phyloP scores from a whole-genome alignment of 2,888 invertebrate species.

The Drosophila birchii region DNA sequence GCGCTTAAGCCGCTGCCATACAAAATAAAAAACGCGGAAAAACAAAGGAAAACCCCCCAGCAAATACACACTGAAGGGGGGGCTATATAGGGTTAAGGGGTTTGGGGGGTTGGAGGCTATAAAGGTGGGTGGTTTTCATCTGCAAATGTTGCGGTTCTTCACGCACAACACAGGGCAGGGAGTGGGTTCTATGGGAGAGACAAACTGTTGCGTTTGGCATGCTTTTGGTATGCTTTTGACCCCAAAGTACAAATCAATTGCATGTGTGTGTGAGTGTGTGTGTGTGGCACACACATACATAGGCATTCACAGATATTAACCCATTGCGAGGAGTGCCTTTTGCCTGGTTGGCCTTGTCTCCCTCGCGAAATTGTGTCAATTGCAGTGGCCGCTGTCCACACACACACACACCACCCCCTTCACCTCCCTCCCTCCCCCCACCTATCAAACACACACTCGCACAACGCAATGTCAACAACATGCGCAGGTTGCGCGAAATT shows the following conservation, averaged over 20 bases:
- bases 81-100: slow-evolving; percentile 3
- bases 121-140: slow-evolving; percentile 26
- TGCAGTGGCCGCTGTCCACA: slow-evolving; percentile 62
- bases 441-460: slow-evolving; percentile 10
- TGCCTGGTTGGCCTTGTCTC: slow-evolving; percentile 73
- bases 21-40: slow-evolving; percentile 15
- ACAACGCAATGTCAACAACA: slow-evolving; percentile 71
- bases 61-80: neutral
- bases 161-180: slow-evolving; percentile 21
- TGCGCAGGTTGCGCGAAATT: slow-evolving; percentile 69
- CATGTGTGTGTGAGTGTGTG: slow-evolving; percentile 52
- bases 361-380: slow-evolving; percentile 75
- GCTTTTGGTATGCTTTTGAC: slow-evolving; percentile 63
- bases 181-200: slow-evolving; percentile 6
- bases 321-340: slow-evolving; percentile 37
- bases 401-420: neutral
- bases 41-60: slow-evolving; percentile 15
- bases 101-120: neutral
- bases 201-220: slow-evolving; percentile 80
- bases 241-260: slow-evolving; percentile 79
- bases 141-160: slow-evolving; percentile 54
- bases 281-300: slow-evolving; percentile 7
- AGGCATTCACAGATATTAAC: slow-evolving; percentile 25
- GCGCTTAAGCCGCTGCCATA: neutral
- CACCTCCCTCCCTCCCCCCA: neutral